A percentile compares a stretch with the other conserved stretches of the same genome.
Conservation (phyloP, 2,113 vertebrate genomes). For the Paralichthys olivaceus region DNA sequence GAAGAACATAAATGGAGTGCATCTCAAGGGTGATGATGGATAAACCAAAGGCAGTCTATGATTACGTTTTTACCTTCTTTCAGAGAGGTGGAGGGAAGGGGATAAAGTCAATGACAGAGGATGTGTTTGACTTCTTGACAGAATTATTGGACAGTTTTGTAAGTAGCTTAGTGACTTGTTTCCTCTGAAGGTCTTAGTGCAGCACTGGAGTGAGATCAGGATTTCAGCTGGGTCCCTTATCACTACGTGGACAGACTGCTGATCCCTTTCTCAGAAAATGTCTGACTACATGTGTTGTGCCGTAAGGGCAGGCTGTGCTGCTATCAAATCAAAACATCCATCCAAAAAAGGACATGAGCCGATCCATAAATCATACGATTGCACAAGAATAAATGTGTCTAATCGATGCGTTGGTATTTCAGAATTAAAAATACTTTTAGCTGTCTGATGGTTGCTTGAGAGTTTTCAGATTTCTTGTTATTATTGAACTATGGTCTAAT, state of each 20-base stretch:
- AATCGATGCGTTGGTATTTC: too few species aligned
- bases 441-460: too few species aligned
- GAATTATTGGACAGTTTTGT: conserved; percentile 9
- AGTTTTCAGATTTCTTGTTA: neutral
- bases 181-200: conserved; percentile 9
- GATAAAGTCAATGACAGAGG: neutral
- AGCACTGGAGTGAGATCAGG: conserved; percentile 2
- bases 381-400: too few species aligned
- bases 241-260: conserved; percentile 11
- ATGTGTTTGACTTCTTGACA: neutral
- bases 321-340: too few species aligned
- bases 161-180: conserved; percentile 25
- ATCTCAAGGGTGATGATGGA: neutral
- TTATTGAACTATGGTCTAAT: too few species aligned
- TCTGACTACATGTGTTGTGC: neutral
- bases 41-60: neutral
- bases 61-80: neutral
- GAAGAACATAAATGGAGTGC: neutral
- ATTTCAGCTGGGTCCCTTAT: conserved; percentile 8
- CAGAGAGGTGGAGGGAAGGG: neutral
- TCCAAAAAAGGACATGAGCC: too few species aligned
- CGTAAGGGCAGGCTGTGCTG: neutral
- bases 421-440: too few species aligned
- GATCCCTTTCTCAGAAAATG: neutral
- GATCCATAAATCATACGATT: too few species aligned